Evolutionary conservation across 2,888 invertebrate species (phyloP).

Genomic region (Lycaena phlaeas): DNA sequence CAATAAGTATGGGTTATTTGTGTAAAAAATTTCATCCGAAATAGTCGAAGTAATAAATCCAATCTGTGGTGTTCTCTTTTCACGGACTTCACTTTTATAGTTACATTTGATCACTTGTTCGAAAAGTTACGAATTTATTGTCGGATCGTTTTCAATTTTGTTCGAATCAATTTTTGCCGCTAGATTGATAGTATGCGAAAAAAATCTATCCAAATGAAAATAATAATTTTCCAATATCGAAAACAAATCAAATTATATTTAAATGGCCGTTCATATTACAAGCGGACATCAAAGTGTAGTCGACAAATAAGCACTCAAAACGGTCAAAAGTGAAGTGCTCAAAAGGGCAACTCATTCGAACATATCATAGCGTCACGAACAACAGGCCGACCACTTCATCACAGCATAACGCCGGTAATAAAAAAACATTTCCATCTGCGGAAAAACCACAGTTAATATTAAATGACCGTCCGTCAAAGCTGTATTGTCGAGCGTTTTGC

Average conservation of each 20-base stretch:
- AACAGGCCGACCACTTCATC: slow-evolving; percentile 64
- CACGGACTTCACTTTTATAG: slow-evolving; percentile 52
- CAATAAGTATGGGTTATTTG: slow-evolving; percentile 25
- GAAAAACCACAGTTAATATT: slow-evolving; percentile 72
- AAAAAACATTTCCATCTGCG: slow-evolving; percentile 71
- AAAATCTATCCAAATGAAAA: slow-evolving; percentile 21
- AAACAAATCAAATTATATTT: slow-evolving; percentile 19
- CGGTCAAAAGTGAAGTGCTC: slow-evolving; percentile 44
- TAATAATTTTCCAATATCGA: slow-evolving; percentile 15
- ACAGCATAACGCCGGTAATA: slow-evolving; percentile 57
- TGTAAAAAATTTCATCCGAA: slow-evolving; percentile 37
- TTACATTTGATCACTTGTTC: slow-evolving; percentile 63
- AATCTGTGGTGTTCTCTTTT: slow-evolving; percentile 57
- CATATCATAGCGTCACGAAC: slow-evolving; percentile 65
- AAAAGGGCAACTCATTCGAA: slow-evolving; percentile 58
- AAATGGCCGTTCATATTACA: slow-evolving; percentile 15
- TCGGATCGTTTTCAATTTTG: slow-evolving; percentile 52
- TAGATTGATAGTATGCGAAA: slow-evolving; percentile 35
- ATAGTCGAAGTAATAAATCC: slow-evolving; percentile 55
- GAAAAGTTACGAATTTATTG: slow-evolving; percentile 64
- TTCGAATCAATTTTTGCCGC: slow-evolving; percentile 35
- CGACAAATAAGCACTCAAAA: slow-evolving; percentile 36
- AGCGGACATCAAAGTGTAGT: slow-evolving; percentile 18
- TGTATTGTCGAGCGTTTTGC: slow-evolving; percentile 59
- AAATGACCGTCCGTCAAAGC: slow-evolving; percentile 72